These are phyloP conservation scores for Tinea semifulvella DNA, from an alignment of 2,888 invertebrate species.

Conservation along the genomic window DNA sequence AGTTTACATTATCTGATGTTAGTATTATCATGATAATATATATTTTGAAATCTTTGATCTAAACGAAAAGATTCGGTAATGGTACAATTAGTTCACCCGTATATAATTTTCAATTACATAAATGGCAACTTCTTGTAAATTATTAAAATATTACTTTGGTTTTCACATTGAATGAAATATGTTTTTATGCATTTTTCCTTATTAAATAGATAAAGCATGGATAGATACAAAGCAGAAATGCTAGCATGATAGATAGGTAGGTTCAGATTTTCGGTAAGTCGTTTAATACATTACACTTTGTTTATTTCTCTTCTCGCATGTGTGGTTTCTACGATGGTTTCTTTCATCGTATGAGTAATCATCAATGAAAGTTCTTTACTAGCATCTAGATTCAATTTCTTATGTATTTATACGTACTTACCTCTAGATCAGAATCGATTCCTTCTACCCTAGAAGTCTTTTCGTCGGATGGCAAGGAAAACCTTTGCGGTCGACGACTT, in stretches of 20 bases:
- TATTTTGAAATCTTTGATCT: constrained; percentile 8
- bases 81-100: background rate
- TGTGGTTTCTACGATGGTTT: constrained; percentile 1
- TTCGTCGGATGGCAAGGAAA: constrained; percentile 36
- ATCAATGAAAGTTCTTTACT: constrained; percentile 2
- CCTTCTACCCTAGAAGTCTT: constrained; percentile 64
- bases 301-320: constrained; percentile 8
- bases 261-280: constrained; percentile 2
- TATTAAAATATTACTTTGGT: too few relatives aligned
- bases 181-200: background rate
- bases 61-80: background rate
- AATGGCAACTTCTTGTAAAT: too few relatives aligned
- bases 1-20: background rate
- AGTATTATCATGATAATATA: background rate
- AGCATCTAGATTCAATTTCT: background rate
- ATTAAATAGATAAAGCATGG: background rate
- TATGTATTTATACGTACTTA: constrained; percentile 24
- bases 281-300: constrained; percentile 5
- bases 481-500: constrained; percentile 38
- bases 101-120: too few relatives aligned
- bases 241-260: background rate
- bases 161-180: too few relatives aligned
- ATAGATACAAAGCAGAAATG: background rate
- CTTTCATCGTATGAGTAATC: constrained; percentile 8
- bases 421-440: constrained; percentile 69